phyloP scores from a whole-genome alignment of 2,113 vertebrate genomes.

The Chlorocebus sabaeus region DNA sequence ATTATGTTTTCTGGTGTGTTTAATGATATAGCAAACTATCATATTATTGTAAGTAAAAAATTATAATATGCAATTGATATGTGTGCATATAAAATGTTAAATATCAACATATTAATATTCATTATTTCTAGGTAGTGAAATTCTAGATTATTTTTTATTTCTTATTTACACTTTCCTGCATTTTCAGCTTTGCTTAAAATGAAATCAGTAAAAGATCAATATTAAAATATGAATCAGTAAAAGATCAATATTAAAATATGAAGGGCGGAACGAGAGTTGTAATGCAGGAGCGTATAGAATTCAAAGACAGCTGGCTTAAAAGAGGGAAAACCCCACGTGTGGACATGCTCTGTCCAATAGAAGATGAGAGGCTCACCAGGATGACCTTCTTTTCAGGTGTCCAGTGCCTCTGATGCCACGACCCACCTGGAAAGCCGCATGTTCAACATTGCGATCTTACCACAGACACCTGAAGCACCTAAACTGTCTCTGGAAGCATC shows the following conservation, averaged over 20 bases:
- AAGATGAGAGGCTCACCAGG: neutral
- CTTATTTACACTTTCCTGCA: neutral
- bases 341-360: too few relatives aligned
- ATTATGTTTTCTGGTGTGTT: neutral
- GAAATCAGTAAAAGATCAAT: neutral
- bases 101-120: neutral
- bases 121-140: neutral
- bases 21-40: neutral
- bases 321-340: rapidly evolving
- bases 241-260: slow-evolving; percentile 1
- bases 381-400: slow-evolving; percentile 84
- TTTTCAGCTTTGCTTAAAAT: slow-evolving; percentile 27
- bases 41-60: neutral
- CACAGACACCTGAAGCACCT: slow-evolving; percentile 85
- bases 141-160: slow-evolving; percentile 25
- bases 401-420: slow-evolving; percentile 78
- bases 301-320: neutral
- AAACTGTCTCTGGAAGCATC: slow-evolving; percentile 87
- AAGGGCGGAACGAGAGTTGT: neutral
- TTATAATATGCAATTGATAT: neutral
- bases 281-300: neutral
- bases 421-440: slow-evolving; percentile 83
- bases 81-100: neutral
- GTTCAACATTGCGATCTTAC: slow-evolving; percentile 93
- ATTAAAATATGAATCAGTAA: neutral